Conservation (phyloP, 2,888 invertebrate species). For the Podotricha telesiphe region DNA sequence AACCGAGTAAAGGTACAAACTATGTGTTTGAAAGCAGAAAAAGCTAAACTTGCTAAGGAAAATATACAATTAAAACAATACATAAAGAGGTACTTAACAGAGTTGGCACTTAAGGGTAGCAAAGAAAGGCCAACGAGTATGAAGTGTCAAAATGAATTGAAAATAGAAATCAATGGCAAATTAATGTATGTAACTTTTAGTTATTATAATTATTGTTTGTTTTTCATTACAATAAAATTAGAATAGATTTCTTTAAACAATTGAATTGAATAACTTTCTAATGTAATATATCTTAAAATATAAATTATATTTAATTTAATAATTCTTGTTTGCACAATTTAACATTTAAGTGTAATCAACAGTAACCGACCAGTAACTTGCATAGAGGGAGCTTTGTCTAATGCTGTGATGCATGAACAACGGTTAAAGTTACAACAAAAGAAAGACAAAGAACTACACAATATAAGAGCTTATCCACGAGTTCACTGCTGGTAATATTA, state of each 20-base stretch:
- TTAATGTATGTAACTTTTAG: slow-evolving; percentile 31
- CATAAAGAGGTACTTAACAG: slow-evolving; percentile 85
- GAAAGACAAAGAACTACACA: slow-evolving; percentile 57
- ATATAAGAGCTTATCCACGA: slow-evolving; percentile 64
- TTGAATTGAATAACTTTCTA: no score
- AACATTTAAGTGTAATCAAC: slow-evolving; percentile 29
- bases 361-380: slow-evolving; percentile 82
- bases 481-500: slow-evolving; percentile 63
- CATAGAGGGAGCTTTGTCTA: slow-evolving; percentile 84
- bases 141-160: slow-evolving; percentile 55
- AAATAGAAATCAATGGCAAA: slow-evolving; percentile 49
- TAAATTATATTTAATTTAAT: no score
- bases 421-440: slow-evolving; percentile 63
- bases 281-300: no score
- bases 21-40: slow-evolving; percentile 70
- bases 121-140: slow-evolving; percentile 67
- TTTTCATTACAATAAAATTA: background rate
- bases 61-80: slow-evolving; percentile 85
- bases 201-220: background rate
- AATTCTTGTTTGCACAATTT: background rate
- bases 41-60: slow-evolving; percentile 79
- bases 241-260: no score
- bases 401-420: slow-evolving; percentile 80
- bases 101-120: slow-evolving; percentile 77
- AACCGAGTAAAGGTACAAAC: slow-evolving; percentile 74